Evolutionary conservation across 2,113 vertebrate genomes (phyloP), one percentile per base, ranked within the genome.

Genomic region (Prietella phreatophila): DNA sequence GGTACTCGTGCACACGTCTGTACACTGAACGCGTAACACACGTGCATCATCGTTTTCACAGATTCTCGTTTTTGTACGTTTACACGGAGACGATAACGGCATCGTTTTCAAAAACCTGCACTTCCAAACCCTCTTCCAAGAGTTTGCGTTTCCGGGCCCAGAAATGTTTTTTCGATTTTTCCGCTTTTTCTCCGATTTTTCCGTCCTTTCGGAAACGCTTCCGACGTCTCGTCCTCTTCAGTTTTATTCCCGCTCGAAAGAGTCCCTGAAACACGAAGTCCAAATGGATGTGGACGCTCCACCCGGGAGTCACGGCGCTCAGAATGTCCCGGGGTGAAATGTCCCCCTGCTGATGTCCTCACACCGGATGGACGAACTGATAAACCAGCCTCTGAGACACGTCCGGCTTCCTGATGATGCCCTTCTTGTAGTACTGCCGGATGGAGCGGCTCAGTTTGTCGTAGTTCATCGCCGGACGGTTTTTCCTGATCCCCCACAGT

Each of bases 351-450:
- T 36, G 30, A 60, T 10, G 19, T 81, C 67, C 86, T 96, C 96
- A 98, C 84, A 97, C 91, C 0, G 97, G 97, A 87, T 98, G 96
- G 42, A 98, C 97, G 0, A 99, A 99, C 94, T 99, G 97, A 92
- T 98, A 99, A 91, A 99, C 97, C 27, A 99, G 96, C 88, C 97
- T 96, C 93, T 98, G 97, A 67, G 97, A 99, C 69, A 98, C 95
- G 83, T 98, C 97, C 0, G 97, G 97, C 90, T 99, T 99, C 0
- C 97, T 95, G 84, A 99, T 99, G 92, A 99, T 99, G 7, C 97
- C 97, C 86, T 99, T 99, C 94, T 98, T 99, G 95, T 99, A 99
- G 94, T 99, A 99, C 95, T 99, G 97, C 19, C 97, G 97, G 91
- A 99, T 98, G 87, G 97, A 98, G 88, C 97, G 97, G 92, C 97